These are phyloP conservation scores for Calcarius lapponicus DNA, from an alignment of 2,797 vertebrate genomes.

Conservation along the genomic window DNA sequence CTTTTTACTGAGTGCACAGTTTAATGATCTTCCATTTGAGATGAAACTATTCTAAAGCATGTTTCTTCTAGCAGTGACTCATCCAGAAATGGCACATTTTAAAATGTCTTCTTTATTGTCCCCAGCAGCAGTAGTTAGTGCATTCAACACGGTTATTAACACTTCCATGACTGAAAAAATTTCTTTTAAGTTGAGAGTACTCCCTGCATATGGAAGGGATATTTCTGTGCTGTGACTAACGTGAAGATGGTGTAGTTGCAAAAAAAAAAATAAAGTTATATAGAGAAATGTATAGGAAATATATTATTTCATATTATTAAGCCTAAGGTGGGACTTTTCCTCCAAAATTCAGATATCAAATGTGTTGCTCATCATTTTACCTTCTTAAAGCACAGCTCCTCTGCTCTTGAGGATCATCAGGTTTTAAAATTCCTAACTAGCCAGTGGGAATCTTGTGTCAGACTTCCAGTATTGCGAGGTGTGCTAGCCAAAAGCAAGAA, in stretches of 20 bases:
- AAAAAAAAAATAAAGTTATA: neutral
- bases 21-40: conserved; percentile 42
- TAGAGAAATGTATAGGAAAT: conserved; percentile 43
- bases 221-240: conserved; percentile 38
- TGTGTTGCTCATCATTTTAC: neutral
- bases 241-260: conserved; percentile 34
- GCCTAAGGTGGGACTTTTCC: neutral
- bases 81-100: neutral
- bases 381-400: conserved; percentile 20
- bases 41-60: neutral
- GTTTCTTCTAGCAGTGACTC: neutral
- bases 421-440: neutral
- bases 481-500: neutral
- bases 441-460: neutral
- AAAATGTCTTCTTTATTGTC: neutral
- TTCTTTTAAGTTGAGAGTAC: neutral
- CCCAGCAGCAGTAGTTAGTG: neutral
- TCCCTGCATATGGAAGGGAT: neutral
- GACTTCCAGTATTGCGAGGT: neutral
- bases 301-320: conserved; percentile 61
- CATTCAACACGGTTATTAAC: neutral
- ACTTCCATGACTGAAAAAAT: neutral
- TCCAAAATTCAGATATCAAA: neutral
- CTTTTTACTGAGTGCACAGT: conserved; percentile 30
- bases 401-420: neutral